Percentiles rank a stretch among this genome's conserved stretches.
Evolutionary conservation across 2,113 vertebrate genomes (phyloP).

Genomic region (Picathartes gymnocephalus): DNA sequence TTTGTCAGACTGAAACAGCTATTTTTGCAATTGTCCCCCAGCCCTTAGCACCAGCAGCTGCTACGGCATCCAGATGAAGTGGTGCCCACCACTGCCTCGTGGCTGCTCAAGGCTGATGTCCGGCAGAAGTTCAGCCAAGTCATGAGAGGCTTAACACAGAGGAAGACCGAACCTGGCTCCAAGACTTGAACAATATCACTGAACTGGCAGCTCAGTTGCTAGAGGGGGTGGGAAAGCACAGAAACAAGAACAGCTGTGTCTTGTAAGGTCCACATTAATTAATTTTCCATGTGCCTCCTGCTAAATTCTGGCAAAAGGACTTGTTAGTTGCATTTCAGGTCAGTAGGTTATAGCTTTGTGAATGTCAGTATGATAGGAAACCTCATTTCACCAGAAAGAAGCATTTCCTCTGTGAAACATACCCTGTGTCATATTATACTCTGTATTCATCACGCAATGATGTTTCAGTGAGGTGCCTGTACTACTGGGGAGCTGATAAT

Average conservation of each 20-base stretch:
- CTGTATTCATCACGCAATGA: neutral
- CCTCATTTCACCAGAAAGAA: neutral
- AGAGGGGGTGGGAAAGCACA: neutral
- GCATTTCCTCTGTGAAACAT: neutral
- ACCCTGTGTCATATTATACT: neutral
- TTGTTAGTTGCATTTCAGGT: neutral
- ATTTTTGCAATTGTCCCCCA: neutral
- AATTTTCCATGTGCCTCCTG: neutral
- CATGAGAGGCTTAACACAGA: neutral
- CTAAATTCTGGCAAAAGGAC: neutral
- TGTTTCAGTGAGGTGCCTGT: neutral
- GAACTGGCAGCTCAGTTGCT: neutral
- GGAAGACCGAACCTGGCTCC: neutral
- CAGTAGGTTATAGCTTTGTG: neutral
- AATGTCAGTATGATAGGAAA: neutral
- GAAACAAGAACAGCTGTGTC: neutral
- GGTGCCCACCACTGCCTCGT: neutral
- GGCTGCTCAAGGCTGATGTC: neutral
- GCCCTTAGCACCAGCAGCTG: neutral
- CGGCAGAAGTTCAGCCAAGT: neutral
- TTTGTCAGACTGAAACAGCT: neutral
- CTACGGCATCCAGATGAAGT: neutral
- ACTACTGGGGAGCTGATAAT: neutral
- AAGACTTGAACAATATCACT: neutral
- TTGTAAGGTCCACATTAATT: neutral